Evolutionary conservation across 2,888 invertebrate species (phyloP).

Genomic region (Lacanobia wlatinum): DNA sequence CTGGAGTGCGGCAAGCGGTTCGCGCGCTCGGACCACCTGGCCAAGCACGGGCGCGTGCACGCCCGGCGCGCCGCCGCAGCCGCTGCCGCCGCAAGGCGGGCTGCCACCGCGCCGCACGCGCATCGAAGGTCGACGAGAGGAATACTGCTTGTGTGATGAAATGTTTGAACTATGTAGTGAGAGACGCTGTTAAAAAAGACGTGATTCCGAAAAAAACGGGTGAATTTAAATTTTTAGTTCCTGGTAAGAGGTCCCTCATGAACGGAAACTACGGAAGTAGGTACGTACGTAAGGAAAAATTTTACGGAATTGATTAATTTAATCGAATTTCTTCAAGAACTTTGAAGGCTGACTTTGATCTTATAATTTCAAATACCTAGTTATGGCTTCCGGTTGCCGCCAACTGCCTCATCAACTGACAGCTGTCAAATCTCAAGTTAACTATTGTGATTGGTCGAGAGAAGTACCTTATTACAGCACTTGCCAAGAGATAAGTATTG

Average conservation of each 20-base stretch:
- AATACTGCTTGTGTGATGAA: conserved; percentile 77
- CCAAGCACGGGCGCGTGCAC: conserved; percentile 97
- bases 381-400: neutral
- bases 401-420: neutral
- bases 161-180: conserved; percentile 21
- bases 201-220: neutral
- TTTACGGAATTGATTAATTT: neutral
- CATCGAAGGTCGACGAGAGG: conserved; percentile 70
- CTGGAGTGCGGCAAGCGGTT: conserved; percentile 97
- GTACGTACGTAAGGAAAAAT: neutral
- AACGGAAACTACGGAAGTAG: neutral
- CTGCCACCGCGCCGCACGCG: conserved; percentile 61
- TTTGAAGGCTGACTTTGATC: conserved; percentile 28
- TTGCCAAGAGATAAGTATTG: neutral
- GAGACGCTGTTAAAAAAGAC: conserved; percentile 7
- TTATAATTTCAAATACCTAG: neutral
- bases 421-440: neutral
- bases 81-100: conserved; percentile 73
- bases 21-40: conserved; percentile 97
- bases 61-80: conserved; percentile 91
- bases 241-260: neutral
- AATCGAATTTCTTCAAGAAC: conserved; percentile 13
- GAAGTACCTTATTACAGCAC: too few species aligned
- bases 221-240: neutral
- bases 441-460: neutral